A percentile compares a stretch with the other conserved stretches of the same genome.
Conservation (phyloP, 2,888 invertebrate species). For the Orthonevra nobilis region DNA sequence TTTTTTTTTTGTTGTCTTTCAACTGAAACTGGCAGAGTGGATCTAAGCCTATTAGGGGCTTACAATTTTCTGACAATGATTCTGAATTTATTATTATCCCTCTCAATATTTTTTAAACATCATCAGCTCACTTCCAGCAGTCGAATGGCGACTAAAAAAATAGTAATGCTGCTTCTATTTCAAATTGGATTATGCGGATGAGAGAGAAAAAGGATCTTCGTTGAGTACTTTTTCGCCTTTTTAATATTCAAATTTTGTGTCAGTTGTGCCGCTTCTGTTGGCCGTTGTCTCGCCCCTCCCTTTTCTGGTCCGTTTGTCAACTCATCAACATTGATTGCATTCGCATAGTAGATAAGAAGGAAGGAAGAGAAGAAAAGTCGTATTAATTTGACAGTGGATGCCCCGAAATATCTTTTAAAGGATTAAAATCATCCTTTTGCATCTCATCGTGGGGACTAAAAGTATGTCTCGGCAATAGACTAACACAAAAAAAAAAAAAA, state of each 20-base stretch:
- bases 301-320: constrained; percentile 61
- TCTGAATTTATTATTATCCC: constrained; percentile 69
- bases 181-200: constrained; percentile 67
- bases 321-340: constrained; percentile 68
- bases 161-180: constrained; percentile 46
- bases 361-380: constrained; percentile 10
- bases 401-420: constrained; percentile 42
- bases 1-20: constrained; percentile 57
- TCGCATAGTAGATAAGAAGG: constrained; percentile 22
- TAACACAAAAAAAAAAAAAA: neutral
- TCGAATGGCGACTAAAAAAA: neutral
- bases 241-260: constrained; percentile 67
- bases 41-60: constrained; percentile 78
- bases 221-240: constrained; percentile 59
- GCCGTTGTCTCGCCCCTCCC: constrained; percentile 10
- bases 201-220: constrained; percentile 30
- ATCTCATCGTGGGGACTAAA: too few relatives aligned
- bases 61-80: constrained; percentile 77
- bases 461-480: too few relatives aligned
- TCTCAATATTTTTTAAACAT: constrained; percentile 68
- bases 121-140: too few relatives aligned
- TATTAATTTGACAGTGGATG: constrained; percentile 59
- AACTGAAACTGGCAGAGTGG: constrained; percentile 67
- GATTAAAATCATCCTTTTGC: constrained; percentile 58
- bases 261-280: neutral